These are phyloP conservation scores for Pipistrellus nathusii DNA, from an alignment of 2,797 vertebrate genomes.

Conservation along the genomic window DNA sequence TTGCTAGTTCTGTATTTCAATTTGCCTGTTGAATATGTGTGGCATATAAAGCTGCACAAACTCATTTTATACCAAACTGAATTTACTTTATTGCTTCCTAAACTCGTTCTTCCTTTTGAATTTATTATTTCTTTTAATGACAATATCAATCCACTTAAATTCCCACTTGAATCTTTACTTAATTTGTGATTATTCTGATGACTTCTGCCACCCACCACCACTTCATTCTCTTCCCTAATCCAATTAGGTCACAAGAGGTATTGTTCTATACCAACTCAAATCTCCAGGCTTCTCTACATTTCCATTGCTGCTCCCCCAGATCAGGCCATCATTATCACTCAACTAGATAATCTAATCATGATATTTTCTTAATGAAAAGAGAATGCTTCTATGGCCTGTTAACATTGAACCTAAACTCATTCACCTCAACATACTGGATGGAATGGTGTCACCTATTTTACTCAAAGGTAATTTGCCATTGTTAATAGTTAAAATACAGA, in stretches of 20 bases:
- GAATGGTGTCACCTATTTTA: not conserved
- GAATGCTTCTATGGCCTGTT: not conserved
- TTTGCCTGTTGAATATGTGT: not conserved
- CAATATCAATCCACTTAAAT: conserved; percentile 50
- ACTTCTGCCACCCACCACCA: not conserved
- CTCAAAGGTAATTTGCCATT: conserved; percentile 8
- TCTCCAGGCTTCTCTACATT: not conserved
- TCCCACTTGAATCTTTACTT: not conserved
- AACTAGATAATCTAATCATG: not conserved
- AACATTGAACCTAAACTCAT: not conserved
- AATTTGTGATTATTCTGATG: conserved; percentile 1
- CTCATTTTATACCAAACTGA: conserved; percentile 1
- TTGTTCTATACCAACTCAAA: not conserved
- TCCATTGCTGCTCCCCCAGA: not conserved
- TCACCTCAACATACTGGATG: not conserved
- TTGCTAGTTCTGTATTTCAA: not conserved
- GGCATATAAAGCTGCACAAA: not conserved
- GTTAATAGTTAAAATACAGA: not conserved
- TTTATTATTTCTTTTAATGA: conserved; percentile 15
- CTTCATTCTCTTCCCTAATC: not conserved
- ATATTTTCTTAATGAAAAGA: conserved; percentile 17
- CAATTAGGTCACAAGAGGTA: not conserved
- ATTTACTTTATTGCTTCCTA: not conserved
- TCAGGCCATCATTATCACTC: not conserved
- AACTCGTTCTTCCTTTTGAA: conserved; percentile 24